Base-by-base conservation (phyloP, 2,797 vertebrate genomes). In the Bradypodion ventrale region DNA sequence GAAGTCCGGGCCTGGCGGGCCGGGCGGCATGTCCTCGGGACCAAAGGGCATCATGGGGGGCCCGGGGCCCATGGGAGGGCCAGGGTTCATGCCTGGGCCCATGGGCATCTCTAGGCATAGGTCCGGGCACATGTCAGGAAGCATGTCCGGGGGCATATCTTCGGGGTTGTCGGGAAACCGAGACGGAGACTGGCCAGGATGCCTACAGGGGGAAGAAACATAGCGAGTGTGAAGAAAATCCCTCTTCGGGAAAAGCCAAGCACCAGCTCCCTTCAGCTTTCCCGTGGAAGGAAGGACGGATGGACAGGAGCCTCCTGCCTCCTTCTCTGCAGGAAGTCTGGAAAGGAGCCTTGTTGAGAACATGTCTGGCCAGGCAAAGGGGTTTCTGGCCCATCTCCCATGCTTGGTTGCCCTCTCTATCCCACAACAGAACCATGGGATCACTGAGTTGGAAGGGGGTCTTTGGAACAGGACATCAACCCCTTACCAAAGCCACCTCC, bases 41-140 rank as follows among this genome's bases (percentile, higher is more conserved):
- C 94, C 94, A 70, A 97, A 98, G 23, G 96, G 97, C 96, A 98
- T 97, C 96, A 97, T 97, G 1, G 97, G 96, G 1, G 96, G 95
- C 0, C 96, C 96, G 0, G 97, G 96, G 32, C 97, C 97, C 96
- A 97, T 96, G 2, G 95, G 96, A 0, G 97, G 96, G 0, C 96
- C 96, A 5, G 97, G 96, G 84, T 96, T 97, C 96, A 97, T 97
- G 68, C 96, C 97, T 0, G 96, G 96, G 0, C 97, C 97, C 95
- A 97, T 97, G 0, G 94, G 92, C 93, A 96, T 95, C n/a, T 96
- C 95, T 0, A 93, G 94, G 13, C 95, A 94, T 88, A 96, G 94
- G 19, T 94, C 94, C 0, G 92, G 96, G 87, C 91, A 96, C 95
- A 95, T 93, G 0, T 95, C 95, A 0, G 94, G 95, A 0, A 92